Evolutionary conservation across 2,888 invertebrate species (phyloP), one percentile per base, ranked within the genome.

Genomic region (Theretra japonica): DNA sequence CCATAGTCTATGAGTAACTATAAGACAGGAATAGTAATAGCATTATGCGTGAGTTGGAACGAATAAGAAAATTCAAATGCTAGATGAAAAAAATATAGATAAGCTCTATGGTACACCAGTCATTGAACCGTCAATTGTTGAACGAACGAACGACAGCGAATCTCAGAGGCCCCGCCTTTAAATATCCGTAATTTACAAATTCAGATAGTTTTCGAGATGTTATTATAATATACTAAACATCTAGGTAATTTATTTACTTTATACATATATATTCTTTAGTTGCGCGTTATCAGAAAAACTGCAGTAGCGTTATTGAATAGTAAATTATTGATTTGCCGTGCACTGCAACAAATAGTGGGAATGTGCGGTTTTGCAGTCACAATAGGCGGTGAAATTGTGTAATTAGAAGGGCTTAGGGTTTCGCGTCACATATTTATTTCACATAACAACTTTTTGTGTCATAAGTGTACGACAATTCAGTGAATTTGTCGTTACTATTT

Each of bases 401-500:
- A 82, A 80, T 75, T 80, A 41, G 62, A 80, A 83, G 77, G 77
- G 76, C 75, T 80, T 74, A 79, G 76, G 78, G 76, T 75, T 80
- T 81, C 81, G 77, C 77, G 75, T 75, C 79, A 76, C 70, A 73
- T 77, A 79, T 77, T 78, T 72, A 76, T 70, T 74, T 76, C 72
- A 74, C 74, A 73, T 77, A 83, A 77, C 77, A 79, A 81, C 76
- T 77, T 86, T 88, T 88, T 88, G 82, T 86, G 86, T 90, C 82
- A 86, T 83, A 86, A 79, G 77, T 83, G 79, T 78, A 76, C 78
- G 74, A 71, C 82, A 86, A 83, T 87, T 86, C 83, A 82, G 83
- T 90, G 88, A 85, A 87, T 87, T 88, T 83, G 79, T 93, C 95
- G 90, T 85, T 95, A 86, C 96, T 96, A 88, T 96, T 96, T 93